phyloP scores from a whole-genome alignment of 2,113 vertebrate genomes.

The Echinops telfairi region DNA sequence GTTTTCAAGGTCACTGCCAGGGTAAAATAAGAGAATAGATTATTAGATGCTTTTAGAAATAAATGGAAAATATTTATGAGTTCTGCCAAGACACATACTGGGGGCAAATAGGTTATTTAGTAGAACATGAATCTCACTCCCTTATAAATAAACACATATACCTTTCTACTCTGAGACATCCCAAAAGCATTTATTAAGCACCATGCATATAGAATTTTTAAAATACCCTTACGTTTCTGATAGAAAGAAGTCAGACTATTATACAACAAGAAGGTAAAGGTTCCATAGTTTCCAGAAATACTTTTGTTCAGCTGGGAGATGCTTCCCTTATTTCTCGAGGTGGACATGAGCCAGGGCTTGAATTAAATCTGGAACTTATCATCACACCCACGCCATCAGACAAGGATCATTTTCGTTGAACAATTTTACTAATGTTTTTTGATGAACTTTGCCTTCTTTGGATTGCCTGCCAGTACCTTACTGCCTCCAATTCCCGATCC shows the following conservation, averaged over 20 bases:
- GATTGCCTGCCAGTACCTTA: conserved; percentile 19
- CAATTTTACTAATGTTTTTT: conserved; percentile 45
- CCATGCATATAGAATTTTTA: conserved; percentile 28
- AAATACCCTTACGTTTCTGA: conserved; percentile 35
- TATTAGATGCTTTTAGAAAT: conserved; percentile 55
- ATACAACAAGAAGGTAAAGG: conserved; percentile 32
- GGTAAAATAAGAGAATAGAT: conserved; percentile 39
- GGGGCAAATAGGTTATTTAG: conserved; percentile 63
- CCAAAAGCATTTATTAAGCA: conserved; percentile 55
- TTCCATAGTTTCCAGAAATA: conserved; percentile 43
- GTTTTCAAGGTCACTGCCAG: conserved; percentile 31
- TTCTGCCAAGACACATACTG: conserved; percentile 58
- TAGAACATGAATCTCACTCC: conserved; percentile 59
- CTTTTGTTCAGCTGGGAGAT: conserved; percentile 56
- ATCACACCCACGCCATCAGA: background rate
- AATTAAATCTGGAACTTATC: conserved; percentile 40
- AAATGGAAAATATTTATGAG: conserved; percentile 66
- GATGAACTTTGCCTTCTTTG: conserved; percentile 35
- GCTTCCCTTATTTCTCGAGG: conserved; percentile 19
- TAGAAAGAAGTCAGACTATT: conserved; percentile 38
- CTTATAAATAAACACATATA: conserved; percentile 48
- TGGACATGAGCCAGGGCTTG: conserved; percentile 20
- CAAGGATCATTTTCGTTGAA: conserved; percentile 17
- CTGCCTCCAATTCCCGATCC: conserved; percentile 48
- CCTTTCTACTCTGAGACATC: conserved; percentile 45